Evolutionary conservation across 2,113 vertebrate species (phyloP).

Genomic region (Chloebia gouldiae): DNA sequence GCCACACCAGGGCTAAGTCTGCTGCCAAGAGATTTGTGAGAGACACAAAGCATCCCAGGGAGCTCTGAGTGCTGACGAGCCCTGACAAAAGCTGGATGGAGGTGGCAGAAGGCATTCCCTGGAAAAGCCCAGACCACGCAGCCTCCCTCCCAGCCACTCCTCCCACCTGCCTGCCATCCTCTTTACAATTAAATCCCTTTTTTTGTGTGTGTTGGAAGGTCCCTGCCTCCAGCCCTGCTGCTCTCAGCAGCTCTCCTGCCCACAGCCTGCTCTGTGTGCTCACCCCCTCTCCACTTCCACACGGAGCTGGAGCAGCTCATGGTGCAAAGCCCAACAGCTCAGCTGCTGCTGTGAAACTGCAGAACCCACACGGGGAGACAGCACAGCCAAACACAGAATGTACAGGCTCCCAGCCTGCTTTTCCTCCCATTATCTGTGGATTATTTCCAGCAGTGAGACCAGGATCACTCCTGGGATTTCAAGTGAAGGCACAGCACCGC

Average conservation of each 20-base stretch:
- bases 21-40: not conserved
- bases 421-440: not conserved
- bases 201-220: not conserved
- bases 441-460: not conserved
- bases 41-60: not conserved
- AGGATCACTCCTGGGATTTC: not conserved
- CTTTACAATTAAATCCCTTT: not conserved
- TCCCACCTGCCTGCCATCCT: not conserved
- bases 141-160: not conserved
- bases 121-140: fast-evolving
- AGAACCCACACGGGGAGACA: not conserved
- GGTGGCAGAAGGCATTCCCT: not conserved
- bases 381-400: not conserved
- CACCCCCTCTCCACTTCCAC: not conserved
- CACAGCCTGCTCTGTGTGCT: not conserved
- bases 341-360: not conserved
- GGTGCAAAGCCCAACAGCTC: not conserved
- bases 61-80: not conserved
- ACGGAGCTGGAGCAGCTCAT: not conserved
- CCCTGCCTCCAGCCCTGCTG: not conserved
- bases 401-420: not conserved
- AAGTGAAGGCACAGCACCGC: not conserved
- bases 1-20: not conserved
- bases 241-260: not conserved
- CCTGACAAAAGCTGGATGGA: not conserved